A percentile compares a stretch with the other conserved stretches of the same genome.
Conservation (phyloP, 2,888 invertebrate species). For the Drosophila colorata region DNA sequence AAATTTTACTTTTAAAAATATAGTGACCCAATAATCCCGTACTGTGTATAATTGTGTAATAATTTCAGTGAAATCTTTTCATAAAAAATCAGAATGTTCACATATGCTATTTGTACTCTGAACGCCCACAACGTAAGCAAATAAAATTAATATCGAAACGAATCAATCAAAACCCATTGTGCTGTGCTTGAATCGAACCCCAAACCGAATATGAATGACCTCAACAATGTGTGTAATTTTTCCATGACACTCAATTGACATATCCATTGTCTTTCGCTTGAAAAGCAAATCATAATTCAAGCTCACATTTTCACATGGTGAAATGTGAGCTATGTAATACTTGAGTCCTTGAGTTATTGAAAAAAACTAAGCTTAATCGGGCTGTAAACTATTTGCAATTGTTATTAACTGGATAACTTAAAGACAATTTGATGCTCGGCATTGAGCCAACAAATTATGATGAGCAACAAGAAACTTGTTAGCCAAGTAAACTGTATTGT, state of each 20-base stretch:
- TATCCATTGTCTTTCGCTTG: constrained; percentile 45
- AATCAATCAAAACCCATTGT: constrained; percentile 22
- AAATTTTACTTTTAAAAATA: neutral
- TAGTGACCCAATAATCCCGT: too few species aligned
- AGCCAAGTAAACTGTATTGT: constrained; percentile 25
- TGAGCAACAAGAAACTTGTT: constrained; percentile 27
- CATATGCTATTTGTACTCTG: neutral
- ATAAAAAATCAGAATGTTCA: too few species aligned
- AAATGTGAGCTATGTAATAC: neutral
- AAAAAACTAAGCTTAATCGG: neutral
- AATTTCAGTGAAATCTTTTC: too few species aligned
- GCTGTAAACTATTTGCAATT: constrained; percentile 14
- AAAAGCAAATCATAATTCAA: constrained; percentile 21
- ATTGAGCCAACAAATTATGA: constrained; percentile 19
- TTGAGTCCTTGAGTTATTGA: neutral
- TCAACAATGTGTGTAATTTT: constrained; percentile 45
- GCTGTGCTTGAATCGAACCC: neutral
- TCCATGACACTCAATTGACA: constrained; percentile 48
- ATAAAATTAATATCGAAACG: constrained; percentile 1
- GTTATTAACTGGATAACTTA: neutral
- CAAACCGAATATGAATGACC: constrained; percentile 33
- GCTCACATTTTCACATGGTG: too few species aligned
- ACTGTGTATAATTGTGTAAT: too few species aligned
- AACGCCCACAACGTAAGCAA: neutral
- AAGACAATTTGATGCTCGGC: constrained; percentile 14